Conservation (phyloP, 2,113 vertebrate genomes). For the Cyphomyrus plagiostoma region DNA sequence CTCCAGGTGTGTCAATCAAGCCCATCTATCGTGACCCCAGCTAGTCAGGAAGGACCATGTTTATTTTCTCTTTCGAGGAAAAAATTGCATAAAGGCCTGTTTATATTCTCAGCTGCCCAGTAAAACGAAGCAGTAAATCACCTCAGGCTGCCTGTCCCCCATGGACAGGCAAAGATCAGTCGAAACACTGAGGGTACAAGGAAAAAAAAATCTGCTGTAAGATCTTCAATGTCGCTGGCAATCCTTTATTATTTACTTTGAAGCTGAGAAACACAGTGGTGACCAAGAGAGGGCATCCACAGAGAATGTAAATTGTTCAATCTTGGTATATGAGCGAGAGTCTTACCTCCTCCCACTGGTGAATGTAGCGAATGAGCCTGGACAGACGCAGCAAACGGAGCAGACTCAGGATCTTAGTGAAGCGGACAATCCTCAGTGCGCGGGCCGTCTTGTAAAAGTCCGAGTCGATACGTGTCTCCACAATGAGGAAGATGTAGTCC, state of each 20-base stretch:
- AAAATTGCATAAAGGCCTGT: not conserved
- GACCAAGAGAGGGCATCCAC: not conserved
- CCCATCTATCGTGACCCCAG: not conserved
- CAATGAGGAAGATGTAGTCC: slow-evolving; percentile 98
- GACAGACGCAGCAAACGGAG: slow-evolving; percentile 88
- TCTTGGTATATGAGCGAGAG: not conserved
- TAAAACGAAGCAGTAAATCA: not conserved
- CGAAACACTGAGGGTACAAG: not conserved
- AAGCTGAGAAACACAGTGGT: not conserved
- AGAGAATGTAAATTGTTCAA: not conserved
- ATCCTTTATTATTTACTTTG: not conserved
- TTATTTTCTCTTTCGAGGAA: not conserved
- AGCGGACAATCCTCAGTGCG: slow-evolving; percentile 90
- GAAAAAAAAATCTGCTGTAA: not conserved
- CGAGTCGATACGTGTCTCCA: slow-evolving; percentile 94
- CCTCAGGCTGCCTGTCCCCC: not conserved
- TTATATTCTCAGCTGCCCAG: not conserved
- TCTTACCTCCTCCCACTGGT: slow-evolving; percentile 98
- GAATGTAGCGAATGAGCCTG: slow-evolving; percentile 94
- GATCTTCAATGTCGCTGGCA: not conserved
- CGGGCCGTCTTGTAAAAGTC: slow-evolving; percentile 98
- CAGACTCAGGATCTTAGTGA: slow-evolving; percentile 97
- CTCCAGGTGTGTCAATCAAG: not conserved
- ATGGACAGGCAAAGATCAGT: not conserved
- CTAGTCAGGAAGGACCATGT: not conserved